Evolutionary conservation across 2,888 invertebrate species (phyloP).

Genomic region (Nephrotoma flavescens): DNA sequence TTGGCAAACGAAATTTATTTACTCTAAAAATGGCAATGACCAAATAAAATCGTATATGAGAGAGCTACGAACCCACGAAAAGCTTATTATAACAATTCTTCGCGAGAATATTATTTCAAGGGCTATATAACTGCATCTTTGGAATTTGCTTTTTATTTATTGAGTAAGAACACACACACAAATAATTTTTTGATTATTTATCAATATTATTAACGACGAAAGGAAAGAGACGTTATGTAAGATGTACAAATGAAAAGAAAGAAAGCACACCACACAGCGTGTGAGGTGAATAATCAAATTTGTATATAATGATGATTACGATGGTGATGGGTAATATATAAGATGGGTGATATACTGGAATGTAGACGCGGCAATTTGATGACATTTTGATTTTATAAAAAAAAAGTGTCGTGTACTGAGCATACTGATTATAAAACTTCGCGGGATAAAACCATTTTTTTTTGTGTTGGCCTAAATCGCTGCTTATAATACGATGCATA

Average conservation of each 20-base stretch:
- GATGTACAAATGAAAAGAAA: neutral
- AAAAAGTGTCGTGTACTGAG: neutral
- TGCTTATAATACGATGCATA: neutral
- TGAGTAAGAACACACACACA: neutral
- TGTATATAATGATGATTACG: neutral
- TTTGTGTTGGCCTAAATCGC: neutral
- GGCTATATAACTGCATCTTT: neutral
- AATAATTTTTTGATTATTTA: neutral
- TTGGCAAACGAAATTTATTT: neutral
- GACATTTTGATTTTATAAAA: neutral
- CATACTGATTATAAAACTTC: neutral
- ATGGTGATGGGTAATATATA: neutral
- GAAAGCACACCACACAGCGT: neutral
- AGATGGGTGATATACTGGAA: neutral
- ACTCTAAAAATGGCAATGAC: neutral
- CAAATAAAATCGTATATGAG: too few species aligned
- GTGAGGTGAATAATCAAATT: neutral
- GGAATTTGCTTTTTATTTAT: neutral
- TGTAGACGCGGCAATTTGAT: neutral
- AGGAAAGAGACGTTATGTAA: neutral
- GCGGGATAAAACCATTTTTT: neutral
- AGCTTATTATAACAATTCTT: too few species aligned
- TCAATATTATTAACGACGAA: neutral
- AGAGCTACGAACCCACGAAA: too few species aligned
- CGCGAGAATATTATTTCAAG: too few species aligned